phyloP scores from a whole-genome alignment of 2,113 vertebrate genomes.

The Rousettus leschenaultii region DNA sequence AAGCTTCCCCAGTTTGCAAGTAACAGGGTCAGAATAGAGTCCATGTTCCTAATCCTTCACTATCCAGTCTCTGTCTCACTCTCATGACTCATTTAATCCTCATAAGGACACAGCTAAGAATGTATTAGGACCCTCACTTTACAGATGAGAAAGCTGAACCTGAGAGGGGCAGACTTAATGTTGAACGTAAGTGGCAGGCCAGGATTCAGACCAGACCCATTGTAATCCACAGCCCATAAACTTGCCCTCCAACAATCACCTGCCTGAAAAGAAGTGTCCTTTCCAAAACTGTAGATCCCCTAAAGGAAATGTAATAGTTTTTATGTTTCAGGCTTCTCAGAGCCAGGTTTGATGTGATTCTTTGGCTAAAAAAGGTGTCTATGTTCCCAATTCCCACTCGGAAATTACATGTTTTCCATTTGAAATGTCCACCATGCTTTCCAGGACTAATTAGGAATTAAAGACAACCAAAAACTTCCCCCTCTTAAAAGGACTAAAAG shows the following conservation, averaged over 20 bases:
- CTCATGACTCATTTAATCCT: neutral
- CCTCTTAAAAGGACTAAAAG: neutral
- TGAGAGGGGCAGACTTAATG: neutral
- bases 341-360: conserved; percentile 1
- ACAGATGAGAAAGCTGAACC: neutral
- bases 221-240: neutral
- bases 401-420: conserved; percentile 7
- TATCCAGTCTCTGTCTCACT: neutral
- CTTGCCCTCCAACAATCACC: neutral
- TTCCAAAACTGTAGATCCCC: neutral
- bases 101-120: neutral
- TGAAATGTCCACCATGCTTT: neutral
- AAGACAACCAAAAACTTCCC: neutral
- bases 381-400: neutral
- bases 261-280: neutral
- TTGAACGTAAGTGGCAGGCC: neutral
- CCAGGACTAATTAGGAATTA: conserved; percentile 4
- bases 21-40: neutral
- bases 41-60: neutral
- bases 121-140: neutral
- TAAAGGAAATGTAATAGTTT: neutral
- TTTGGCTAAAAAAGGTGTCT: conserved; percentile 32
- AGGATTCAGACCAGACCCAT: neutral
- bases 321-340: neutral
- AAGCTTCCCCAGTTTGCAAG: neutral